phyloP scores from a whole-genome alignment of 2,888 invertebrate species.

The Agrilus mali region DNA sequence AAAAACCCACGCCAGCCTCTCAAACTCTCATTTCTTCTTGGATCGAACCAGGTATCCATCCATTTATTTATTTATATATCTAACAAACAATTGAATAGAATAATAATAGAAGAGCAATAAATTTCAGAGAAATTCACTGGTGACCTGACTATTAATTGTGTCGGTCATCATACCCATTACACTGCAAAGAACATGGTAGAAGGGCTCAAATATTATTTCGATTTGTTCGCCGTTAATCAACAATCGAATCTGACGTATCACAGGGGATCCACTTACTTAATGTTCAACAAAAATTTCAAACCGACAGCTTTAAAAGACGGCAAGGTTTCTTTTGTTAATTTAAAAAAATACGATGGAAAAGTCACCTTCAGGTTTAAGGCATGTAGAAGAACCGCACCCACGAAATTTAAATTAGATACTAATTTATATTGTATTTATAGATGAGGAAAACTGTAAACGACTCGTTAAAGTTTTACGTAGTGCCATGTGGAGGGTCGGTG shows the following conservation, averaged over 20 bases:
- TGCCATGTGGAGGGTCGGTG: slow-evolving; percentile 43
- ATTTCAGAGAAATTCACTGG: not conserved
- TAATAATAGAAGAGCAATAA: not conserved
- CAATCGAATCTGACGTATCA: slow-evolving; percentile 38
- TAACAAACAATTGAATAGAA: too few relatives aligned
- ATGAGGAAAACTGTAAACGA: slow-evolving; percentile 19
- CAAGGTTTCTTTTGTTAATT: slow-evolving; percentile 35
- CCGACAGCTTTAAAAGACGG: slow-evolving; percentile 37
- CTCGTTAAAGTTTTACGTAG: slow-evolving; percentile 33
- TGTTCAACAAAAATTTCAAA: slow-evolving; percentile 28
- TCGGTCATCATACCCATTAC: slow-evolving; percentile 37
- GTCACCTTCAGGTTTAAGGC: slow-evolving; percentile 45
- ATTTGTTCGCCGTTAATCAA: slow-evolving; percentile 40
- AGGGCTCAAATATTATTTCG: slow-evolving; percentile 38
- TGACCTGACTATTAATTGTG: slow-evolving; percentile 29
- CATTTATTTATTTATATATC: too few relatives aligned
- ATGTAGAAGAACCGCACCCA: slow-evolving; percentile 8
- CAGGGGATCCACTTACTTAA: slow-evolving; percentile 32
- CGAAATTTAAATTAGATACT: slow-evolving; percentile 2
- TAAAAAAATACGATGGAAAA: slow-evolving; percentile 39
- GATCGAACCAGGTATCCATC: not conserved
- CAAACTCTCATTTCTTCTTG: slow-evolving; percentile 14
- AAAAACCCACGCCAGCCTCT: slow-evolving; percentile 9
- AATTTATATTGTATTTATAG: slow-evolving; percentile 14
- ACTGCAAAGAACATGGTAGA: slow-evolving; percentile 35